A percentile compares a stretch with the other conserved stretches of the same genome.
Evolutionary conservation across 2,113 vertebrate species (phyloP).

Genomic region (Corydoras sp.): DNA sequence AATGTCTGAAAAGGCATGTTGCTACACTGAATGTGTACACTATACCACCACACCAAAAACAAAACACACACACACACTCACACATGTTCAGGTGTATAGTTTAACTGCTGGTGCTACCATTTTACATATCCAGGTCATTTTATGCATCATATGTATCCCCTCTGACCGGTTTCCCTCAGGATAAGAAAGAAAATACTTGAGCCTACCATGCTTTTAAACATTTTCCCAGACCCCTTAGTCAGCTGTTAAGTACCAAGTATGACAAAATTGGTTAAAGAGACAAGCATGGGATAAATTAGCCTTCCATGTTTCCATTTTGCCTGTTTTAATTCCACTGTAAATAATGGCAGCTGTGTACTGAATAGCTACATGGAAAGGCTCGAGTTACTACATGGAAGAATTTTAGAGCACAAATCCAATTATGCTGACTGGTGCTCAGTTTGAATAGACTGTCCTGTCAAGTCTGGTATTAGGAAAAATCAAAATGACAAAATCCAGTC

Average conservation of each 20-base stretch:
- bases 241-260: background rate
- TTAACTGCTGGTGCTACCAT: background rate
- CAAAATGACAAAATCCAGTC: background rate
- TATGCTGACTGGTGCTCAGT: background rate
- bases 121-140: constrained; percentile 22
- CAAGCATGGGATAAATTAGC: background rate
- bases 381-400: background rate
- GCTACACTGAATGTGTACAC: background rate
- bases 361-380: background rate
- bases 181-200: constrained; percentile 13
- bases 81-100: background rate
- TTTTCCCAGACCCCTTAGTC: constrained; percentile 21
- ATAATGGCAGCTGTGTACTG: background rate
- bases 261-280: background rate
- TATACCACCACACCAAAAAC: background rate
- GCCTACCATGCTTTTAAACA: background rate
- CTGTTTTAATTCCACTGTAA: background rate
- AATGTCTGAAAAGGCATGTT: background rate
- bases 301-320: background rate
- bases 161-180: background rate
- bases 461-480: background rate
- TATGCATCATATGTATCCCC: too few relatives aligned
- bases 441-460: background rate
- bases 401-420: background rate
- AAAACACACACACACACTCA: too few relatives aligned